Percentiles rank a stretch among this genome's conserved stretches.
phyloP scores from a whole-genome alignment of 2,797 vertebrate genomes.

The Danio jaintianensis region DNA sequence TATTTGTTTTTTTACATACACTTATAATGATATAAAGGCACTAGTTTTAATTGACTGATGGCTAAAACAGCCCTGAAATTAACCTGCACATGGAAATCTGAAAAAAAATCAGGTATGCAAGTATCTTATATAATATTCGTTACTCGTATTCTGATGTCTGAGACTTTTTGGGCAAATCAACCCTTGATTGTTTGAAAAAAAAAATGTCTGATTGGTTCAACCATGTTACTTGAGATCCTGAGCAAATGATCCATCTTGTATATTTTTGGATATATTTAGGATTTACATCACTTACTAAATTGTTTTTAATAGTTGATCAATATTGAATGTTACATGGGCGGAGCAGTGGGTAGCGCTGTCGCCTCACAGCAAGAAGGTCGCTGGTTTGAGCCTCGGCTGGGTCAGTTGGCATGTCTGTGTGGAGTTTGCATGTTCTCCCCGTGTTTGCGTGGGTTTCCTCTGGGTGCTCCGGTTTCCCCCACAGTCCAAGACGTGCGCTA shows the following conservation, averaged over 20 bases:
- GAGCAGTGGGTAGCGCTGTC: too few relatives aligned
- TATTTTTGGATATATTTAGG: background rate
- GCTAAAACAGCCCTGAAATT: background rate
- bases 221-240: background rate
- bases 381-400: too few relatives aligned
- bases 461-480: too few relatives aligned
- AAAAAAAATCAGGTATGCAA: background rate
- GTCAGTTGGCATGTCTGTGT: too few relatives aligned
- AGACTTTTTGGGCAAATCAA: background rate
- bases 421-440: too few relatives aligned
- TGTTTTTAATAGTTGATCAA: background rate
- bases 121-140: background rate
- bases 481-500: too few relatives aligned
- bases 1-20: background rate
- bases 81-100: background rate
- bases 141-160: background rate
- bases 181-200: background rate
- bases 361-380: too few relatives aligned
- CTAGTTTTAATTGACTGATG: background rate
- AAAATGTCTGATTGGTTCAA: conserved; percentile 2
- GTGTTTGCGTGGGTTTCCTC: too few relatives aligned
- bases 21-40: background rate
- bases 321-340: background rate
- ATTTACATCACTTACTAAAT: background rate
- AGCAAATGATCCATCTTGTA: background rate